Conservation (phyloP, 2,113 vertebrate genomes). For the Morone chrysops region DNA sequence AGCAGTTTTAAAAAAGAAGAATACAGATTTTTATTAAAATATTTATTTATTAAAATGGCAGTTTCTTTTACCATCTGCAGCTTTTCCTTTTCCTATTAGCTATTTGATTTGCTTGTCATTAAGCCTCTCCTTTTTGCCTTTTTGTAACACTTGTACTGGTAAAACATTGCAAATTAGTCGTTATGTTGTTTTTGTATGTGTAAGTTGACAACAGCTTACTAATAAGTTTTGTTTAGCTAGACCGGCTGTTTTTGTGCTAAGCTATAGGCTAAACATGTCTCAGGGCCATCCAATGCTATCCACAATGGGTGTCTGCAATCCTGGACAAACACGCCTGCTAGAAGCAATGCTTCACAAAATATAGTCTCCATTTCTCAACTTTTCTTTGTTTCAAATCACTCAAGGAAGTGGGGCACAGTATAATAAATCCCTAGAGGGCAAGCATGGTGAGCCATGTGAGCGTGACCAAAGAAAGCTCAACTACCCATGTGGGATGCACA, state of each 20-base stretch:
- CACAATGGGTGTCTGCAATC: neutral
- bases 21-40: no score
- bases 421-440: conserved; percentile 28
- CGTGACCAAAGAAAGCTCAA: conserved; percentile 32
- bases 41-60: no score
- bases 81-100: no score
- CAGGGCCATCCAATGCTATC: neutral
- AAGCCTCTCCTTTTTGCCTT: no score
- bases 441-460: conserved; percentile 14
- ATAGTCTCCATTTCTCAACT: neutral
- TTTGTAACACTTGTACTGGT: no score
- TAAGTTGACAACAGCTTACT: neutral
- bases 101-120: no score
- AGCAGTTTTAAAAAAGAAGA: no score
- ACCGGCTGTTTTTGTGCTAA: conserved; percentile 13
- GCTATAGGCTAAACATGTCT: neutral
- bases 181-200: no score
- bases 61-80: no score
- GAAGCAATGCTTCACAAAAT: conserved; percentile 15
- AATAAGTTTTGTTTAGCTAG: neutral
- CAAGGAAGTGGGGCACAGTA: conserved; percentile 24
- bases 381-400: conserved; percentile 42
- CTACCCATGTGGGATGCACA: conserved; percentile 2
- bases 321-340: conserved; percentile 19
- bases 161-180: no score